Base-by-base conservation (phyloP, 2,113 vertebrate species). In the Danionella cerebrum region DNA sequence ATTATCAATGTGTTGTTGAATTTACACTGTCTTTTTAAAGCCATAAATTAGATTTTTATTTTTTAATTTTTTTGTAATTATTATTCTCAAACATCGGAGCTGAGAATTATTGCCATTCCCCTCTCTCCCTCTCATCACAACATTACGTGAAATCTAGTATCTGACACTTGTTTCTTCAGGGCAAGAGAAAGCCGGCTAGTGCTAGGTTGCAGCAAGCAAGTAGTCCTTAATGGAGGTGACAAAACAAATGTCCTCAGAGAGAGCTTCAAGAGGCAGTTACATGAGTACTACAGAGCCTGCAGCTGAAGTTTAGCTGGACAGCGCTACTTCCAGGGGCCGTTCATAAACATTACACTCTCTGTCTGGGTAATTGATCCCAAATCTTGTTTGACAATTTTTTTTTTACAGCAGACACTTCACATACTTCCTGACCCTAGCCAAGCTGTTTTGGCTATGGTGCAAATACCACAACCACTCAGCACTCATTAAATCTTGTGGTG, bases 361-460 rank as follows among this genome's bases (percentile, higher is more conserved):
- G 81, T 81, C 77, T 85, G 85, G 77, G 78, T 90, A 89, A 90
- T 87, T 89, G 84, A 84, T 90, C 87, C 80, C 88, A 90, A 90
- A 91, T 85, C 88, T 81, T 83, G 80, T 85, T 84, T 85, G 83
- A 86, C 85, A 84, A 85, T 81, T 59, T 65, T 72, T n/a, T 88
- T 71, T 84, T 83, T 80, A 79, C 73, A 86, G 85, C 82, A 77
- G 76, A 86, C 80, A 81, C 82, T 82, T 85, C 76, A 66, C 84
- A 84, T 85, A 83, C 80, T 85, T 89, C 67, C 75, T 75, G 73
- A 84, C 78, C 80, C 83, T 87, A 80, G 80, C 86, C 84, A 82
- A 86, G 80, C 79, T 86, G 83, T 70, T 84, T 75, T 83, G 86
- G 82, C 84, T 78, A 75, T 66, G 80, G 76, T 81, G 80, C 59